A percentile compares a stretch with the other conserved stretches of the same genome.
phyloP scores from a whole-genome alignment of 2,113 vertebrate genomes.

The Hylia prasina region DNA sequence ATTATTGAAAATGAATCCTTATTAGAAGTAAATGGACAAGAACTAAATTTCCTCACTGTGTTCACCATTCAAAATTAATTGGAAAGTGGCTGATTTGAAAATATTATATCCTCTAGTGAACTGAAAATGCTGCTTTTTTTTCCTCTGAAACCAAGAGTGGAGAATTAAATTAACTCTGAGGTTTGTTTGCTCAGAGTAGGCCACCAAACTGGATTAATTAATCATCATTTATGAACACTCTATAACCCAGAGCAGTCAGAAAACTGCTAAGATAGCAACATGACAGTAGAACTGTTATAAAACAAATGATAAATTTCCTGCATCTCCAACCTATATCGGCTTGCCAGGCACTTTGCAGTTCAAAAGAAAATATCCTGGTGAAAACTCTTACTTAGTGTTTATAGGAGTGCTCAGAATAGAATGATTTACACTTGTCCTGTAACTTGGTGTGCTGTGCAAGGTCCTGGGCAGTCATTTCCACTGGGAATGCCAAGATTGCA shows the following conservation, averaged over 20 bases:
- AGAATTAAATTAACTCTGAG: conserved; percentile 58
- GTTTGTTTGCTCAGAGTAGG: conserved; percentile 45
- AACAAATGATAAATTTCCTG: not conserved
- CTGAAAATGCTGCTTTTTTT: not conserved
- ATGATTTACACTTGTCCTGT: not conserved
- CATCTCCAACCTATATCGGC: not conserved
- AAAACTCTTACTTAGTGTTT: not conserved
- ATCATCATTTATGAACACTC: conserved; percentile 47
- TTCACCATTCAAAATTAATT: conserved; percentile 59
- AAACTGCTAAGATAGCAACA: conserved; percentile 37
- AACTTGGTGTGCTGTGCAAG: not conserved
- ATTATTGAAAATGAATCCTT: conserved; percentile 69
- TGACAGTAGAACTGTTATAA: conserved; percentile 6
- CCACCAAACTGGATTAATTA: conserved; percentile 55
- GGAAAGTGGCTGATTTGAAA: conserved; percentile 47
- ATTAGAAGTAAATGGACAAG: conserved; percentile 62
- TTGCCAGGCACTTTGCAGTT: not conserved
- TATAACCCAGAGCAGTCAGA: not conserved
- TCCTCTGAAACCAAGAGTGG: not conserved
- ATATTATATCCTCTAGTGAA: conserved; percentile 42
- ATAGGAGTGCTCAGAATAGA: not conserved
- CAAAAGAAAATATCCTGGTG: not conserved
- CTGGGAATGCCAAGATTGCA: not conserved
- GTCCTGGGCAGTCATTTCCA: not conserved
- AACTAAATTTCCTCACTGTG: conserved; percentile 20